These are phyloP conservation scores for Merops nubicus DNA, from an alignment of 2,113 vertebrate genomes.

Conservation along the genomic window DNA sequence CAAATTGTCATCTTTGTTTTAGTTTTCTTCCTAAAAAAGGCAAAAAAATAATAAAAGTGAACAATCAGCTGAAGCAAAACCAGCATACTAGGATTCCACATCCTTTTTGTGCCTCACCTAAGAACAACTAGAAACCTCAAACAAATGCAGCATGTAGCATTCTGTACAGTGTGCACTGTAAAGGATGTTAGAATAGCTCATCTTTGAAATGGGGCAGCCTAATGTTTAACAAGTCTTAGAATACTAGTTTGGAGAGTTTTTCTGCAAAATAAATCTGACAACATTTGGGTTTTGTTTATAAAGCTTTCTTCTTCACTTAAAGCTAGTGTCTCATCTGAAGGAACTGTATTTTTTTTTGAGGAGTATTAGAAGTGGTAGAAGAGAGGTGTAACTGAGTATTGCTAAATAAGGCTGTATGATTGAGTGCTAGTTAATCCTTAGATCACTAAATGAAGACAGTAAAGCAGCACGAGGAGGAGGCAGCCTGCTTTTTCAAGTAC, in stretches of 20 bases:
- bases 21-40: neutral
- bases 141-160: accelerated
- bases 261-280: neutral
- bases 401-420: neutral
- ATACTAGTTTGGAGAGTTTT: neutral
- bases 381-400: neutral
- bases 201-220: neutral
- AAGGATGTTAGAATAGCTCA: neutral
- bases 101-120: neutral
- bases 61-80: neutral
- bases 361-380: neutral
- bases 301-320: neutral
- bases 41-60: neutral
- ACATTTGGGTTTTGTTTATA: neutral
- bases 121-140: neutral
- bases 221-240: neutral
- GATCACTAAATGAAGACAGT: neutral
- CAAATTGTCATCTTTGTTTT: neutral
- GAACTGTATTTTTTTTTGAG: neutral
- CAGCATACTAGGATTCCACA: neutral
- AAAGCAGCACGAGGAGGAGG: neutral
- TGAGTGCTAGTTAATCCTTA: neutral
- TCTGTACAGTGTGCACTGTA: neutral
- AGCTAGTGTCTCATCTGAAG: no score
- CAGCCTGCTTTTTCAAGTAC: neutral